Base-by-base conservation (phyloP, 2,113 vertebrate genomes). In the Candoia aspera region DNA sequence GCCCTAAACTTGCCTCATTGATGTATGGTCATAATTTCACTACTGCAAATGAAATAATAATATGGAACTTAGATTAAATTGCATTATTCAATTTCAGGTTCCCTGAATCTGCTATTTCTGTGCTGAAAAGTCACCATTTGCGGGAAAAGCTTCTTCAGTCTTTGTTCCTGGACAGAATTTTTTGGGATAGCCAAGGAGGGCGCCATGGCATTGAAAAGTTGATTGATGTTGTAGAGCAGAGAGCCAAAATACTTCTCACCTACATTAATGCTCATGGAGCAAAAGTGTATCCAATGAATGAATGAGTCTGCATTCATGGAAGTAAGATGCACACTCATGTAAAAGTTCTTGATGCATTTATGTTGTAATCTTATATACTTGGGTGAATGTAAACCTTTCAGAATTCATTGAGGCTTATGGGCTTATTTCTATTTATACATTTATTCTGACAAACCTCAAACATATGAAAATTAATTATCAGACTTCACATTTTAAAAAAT, bases 171-270 rank as follows among this genome's bases (percentile, higher is more conserved):
- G 99, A 99, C 94, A 97, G 98, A 96, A 97, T 97, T 58, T 99
- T 98, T 92, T 99, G 99, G 99, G 98, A 99, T 91, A 99, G 98
- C 96, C 99, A 99, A 96, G 98, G 99, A 42, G 98, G 99, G 85
- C 98, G 99, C 57, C 98, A 96, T 95, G 99, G 99, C 94, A 98
- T 99, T 90, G 99, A 99, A 96, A 99, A 98, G 90, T 98, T 99
- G 86, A 99, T 99, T 42, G 99, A 99, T 62, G 99, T 99, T 0
- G 95, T 99, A 46, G 99, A 99, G 96, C 98, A 96, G 93, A 98
- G 99, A 90, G 98, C 98, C 60, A 97, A 97, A 92, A 98, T 99
- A 94, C 98, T 99, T 91, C 97, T 99, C 88, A 99, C 99, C 79
- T 99, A 99, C 84, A 98, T 99, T 97, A 99, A 98, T 26, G 98